phyloP scores from a whole-genome alignment of 2,797 vertebrate species.

The Staurois parvus region DNA sequence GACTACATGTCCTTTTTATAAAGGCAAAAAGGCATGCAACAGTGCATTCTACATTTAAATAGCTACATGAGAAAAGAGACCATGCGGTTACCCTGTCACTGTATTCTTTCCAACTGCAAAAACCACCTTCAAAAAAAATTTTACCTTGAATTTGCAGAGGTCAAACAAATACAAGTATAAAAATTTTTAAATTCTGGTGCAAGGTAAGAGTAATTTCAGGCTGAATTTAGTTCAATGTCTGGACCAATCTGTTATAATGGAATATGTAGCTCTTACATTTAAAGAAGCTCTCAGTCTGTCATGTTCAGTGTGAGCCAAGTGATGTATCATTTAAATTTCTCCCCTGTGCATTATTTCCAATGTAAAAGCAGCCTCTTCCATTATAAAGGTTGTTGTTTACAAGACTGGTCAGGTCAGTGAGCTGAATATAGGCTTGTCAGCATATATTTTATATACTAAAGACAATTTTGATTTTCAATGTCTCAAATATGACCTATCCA shows the following conservation, averaged over 20 bases:
- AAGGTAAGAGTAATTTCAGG: slow-evolving; percentile 44
- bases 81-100: neutral
- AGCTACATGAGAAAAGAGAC: neutral
- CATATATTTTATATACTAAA: slow-evolving; percentile 56
- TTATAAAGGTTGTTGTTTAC: slow-evolving; percentile 61
- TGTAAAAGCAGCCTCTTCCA: slow-evolving; percentile 59
- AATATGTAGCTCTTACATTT: slow-evolving; percentile 56
- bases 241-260: slow-evolving; percentile 53
- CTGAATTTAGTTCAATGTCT: slow-evolving; percentile 54
- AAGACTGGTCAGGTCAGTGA: slow-evolving; percentile 60
- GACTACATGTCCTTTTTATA: too few relatives aligned
- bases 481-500: slow-evolving; percentile 46
- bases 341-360: slow-evolving; percentile 52
- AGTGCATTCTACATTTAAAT: too few relatives aligned
- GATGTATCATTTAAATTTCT: slow-evolving; percentile 60
- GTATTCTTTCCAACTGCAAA: neutral
- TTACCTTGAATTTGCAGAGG: slow-evolving; percentile 55
- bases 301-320: slow-evolving; percentile 46
- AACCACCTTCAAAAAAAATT: neutral
- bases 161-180: slow-evolving; percentile 44
- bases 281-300: slow-evolving; percentile 60
- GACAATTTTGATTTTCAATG: slow-evolving; percentile 41
- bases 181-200: slow-evolving; percentile 50
- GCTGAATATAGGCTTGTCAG: slow-evolving; percentile 60
- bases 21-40: too few relatives aligned